These are phyloP conservation scores for Bovichtus diacanthus DNA, from an alignment of 2,797 vertebrate species.

Conservation along the genomic window DNA sequence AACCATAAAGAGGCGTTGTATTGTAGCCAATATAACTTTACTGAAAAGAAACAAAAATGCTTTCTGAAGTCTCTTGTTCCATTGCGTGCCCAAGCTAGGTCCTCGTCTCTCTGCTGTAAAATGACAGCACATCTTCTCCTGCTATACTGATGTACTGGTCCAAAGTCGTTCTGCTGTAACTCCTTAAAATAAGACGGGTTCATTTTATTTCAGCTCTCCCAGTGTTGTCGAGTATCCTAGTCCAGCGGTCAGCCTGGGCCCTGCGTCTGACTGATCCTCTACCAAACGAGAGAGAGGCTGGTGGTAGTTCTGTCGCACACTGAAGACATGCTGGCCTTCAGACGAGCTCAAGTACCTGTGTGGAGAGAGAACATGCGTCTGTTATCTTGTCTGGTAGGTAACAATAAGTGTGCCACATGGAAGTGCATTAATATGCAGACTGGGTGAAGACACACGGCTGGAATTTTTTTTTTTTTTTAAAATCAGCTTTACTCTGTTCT, in stretches of 20 bases:
- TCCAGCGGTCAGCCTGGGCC: constrained; percentile 30
- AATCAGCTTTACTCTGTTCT: too few relatives aligned
- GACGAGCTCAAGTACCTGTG: constrained; percentile 96
- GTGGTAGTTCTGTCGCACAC: constrained; percentile 34
- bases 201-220: constrained; percentile 50
- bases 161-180: constrained; percentile 57
- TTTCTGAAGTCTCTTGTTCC: constrained; percentile 62
- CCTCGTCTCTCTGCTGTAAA: constrained; percentile 41
- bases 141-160: constrained; percentile 51
- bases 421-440: background rate
- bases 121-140: constrained; percentile 52
- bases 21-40: constrained; percentile 65
- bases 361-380: constrained; percentile 21
- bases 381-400: background rate
- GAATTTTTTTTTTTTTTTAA: too few relatives aligned
- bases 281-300: constrained; percentile 45
- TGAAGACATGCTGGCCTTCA: constrained; percentile 74
- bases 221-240: constrained; percentile 12
- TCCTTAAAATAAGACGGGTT: constrained; percentile 60
- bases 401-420: background rate
- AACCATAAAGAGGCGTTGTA: constrained; percentile 67
- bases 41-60: constrained; percentile 68
- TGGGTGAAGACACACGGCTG: background rate
- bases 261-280: constrained; percentile 28
- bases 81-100: constrained; percentile 56